A percentile compares a stretch with the other conserved stretches of the same genome.
These are phyloP conservation scores for Limnodromus scolopaceus DNA, from an alignment of 2,797 vertebrate species.

Conservation along the genomic window DNA sequence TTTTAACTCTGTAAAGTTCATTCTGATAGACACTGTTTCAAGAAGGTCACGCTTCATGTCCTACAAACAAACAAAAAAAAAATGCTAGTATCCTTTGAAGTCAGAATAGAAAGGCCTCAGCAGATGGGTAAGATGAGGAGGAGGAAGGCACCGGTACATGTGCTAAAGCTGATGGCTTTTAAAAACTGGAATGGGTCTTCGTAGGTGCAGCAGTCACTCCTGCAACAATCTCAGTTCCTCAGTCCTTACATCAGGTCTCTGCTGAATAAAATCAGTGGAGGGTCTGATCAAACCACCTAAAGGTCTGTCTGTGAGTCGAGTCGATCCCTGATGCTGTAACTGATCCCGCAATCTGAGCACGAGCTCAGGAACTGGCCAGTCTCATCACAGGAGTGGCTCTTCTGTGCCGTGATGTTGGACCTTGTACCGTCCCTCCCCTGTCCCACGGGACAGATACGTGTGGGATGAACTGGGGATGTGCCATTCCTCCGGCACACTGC, in stretches of 20 bases:
- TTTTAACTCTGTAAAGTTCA: background rate
- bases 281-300: background rate
- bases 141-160: too few relatives aligned
- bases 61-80: background rate
- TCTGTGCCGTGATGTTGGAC: rapidly evolving
- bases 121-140: rapidly evolving
- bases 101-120: background rate
- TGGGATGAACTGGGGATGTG: rapidly evolving
- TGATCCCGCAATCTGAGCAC: rapidly evolving
- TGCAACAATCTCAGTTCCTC: background rate
- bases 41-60: background rate
- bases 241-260: background rate
- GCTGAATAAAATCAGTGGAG: background rate
- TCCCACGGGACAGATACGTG: background rate
- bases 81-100: background rate
- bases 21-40: background rate
- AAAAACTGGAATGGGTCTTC: background rate
- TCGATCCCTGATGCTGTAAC: rapidly evolving
- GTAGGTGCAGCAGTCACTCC: background rate
- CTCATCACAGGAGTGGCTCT: background rate
- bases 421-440: rapidly evolving
- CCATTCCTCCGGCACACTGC: background rate
- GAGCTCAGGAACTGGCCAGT: background rate
- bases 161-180: rapidly evolving
- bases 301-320: background rate